Conservation (phyloP, 2,888 invertebrate species). For the Cryptosula pallasiana region DNA sequence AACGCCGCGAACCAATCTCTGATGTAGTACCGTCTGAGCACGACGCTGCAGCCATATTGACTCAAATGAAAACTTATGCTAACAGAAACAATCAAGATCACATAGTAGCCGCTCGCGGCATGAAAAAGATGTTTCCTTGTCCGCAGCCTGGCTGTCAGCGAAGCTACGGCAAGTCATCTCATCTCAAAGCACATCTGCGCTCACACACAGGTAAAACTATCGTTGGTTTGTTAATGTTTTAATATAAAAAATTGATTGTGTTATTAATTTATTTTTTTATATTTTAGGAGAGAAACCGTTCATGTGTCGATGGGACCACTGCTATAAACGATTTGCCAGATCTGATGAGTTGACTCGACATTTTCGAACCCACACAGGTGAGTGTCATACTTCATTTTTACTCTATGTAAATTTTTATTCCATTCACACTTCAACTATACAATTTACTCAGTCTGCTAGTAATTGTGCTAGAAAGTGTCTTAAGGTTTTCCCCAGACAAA, state of each 20-base stretch:
- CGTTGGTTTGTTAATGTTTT: too few species aligned
- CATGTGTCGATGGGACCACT: conserved; percentile 62
- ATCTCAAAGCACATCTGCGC: conserved; percentile 63
- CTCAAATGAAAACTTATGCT: conserved; percentile 1
- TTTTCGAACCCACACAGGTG: conserved; percentile 61
- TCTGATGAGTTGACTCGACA: conserved; percentile 65
- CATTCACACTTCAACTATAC: too few species aligned
- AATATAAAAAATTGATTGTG: too few species aligned
- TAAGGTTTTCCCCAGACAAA: too few species aligned
- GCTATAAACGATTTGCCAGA: conserved; percentile 63
- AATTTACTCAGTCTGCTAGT: too few species aligned
- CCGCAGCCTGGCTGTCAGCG: conserved; percentile 61
- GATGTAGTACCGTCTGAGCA: conserved; percentile 11
- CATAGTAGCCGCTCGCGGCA: background rate
- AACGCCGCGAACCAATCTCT: background rate
- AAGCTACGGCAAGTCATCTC: conserved; percentile 64
- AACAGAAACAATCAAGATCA: background rate
- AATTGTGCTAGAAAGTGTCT: too few species aligned
- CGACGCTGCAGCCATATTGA: conserved; percentile 8
- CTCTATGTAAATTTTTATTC: too few species aligned
- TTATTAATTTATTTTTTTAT: too few species aligned
- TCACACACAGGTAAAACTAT: conserved; percentile 65
- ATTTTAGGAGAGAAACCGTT: conserved; percentile 63
- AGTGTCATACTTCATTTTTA: too few species aligned
- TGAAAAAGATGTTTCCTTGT: conserved; percentile 61